Base-by-base conservation (phyloP, 2,888 invertebrate genomes). In the Glaucopsyche alexis region DNA sequence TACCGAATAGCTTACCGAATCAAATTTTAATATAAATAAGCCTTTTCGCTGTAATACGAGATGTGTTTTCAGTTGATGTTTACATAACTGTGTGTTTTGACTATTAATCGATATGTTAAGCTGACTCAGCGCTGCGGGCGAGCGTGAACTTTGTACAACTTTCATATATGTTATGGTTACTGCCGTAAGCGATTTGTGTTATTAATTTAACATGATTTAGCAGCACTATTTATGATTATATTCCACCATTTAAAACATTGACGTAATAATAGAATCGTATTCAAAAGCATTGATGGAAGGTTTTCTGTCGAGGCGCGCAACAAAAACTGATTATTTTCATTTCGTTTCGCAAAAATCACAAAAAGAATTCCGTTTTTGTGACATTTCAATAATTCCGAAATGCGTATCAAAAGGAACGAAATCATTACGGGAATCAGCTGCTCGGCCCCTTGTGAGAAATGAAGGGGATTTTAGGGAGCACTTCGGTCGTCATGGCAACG, bases 361-460 rank as follows among this genome's bases (percentile, higher is more conserved):
- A 67, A 69, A 49, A 42, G 49, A 69, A 49, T 69, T n/a, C 14
- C 29, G 47, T 69, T 69, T 67, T 49, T 69, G 69, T 69, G 72
- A 52, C 72, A 55, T 70, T 71, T 72, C 71, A 70, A 75, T 75
- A 66, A 71, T 72, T 74, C 70, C 71, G 19, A 72, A 74, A 75
- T 75, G 71, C 74, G 73, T 71, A 73, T 72, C 73, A 66, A 73
- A 73, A 71, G 74, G 74, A 76, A 70, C 40, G 71, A 72, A 79
- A 77, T 79, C 78, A 78, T 79, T 82, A 86, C 86, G 84, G 84
- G 81, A 87, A 89, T 89, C 89, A 89, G 89, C 89, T 90, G 89
- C 84, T 86, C 79, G 84, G 85, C 71, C 73, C 80, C 77, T 75
- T 82, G 79, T 82, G 82, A 79, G 83, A 83, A 83, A 82, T 82